Base-by-base conservation (phyloP, 2,888 invertebrate genomes). In the Eupithecia subfuscata region DNA sequence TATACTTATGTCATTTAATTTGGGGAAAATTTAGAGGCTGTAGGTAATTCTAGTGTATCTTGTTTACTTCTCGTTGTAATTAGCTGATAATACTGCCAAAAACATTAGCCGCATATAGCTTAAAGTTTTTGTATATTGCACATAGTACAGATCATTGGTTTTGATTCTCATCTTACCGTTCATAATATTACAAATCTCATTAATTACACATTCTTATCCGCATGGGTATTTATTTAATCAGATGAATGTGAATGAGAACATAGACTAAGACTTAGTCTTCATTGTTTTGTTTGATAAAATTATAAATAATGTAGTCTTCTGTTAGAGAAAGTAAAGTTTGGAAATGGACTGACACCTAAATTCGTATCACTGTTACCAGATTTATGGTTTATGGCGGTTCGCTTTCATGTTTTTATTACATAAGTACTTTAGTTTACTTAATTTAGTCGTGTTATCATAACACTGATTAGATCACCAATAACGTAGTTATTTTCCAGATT, bases 171-270 rank as follows among this genome's bases (percentile, higher is more conserved):
- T 64, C 34, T 64, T 8, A 63, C 30, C 16, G 3, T 56, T 22
- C 56, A 56, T 56, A 56, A 56, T 56, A 30, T 64, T 16, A 30
- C 34, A 64, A 64, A 64, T 16, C 7, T 34, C 25, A 64, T 25
- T 34, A 30, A 56, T 25, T 56, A 25, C 14, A 25, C 60, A 60
- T 73, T 71, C 40, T 77, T 76, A 76, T 78, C 73, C 73, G 73
- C 71, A 60, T 75, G 73, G 11, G 22, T 56, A 70, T 70, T 40
- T 64, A 70, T 71, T 48, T 64, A 40, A 71, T 74, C 56, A 65
- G 52, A 69, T 64, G 64, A 65, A 60, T 69, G 25, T 52, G 48
- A 63, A 72, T 72, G 16, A 69, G 69, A 70, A 25, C n/a, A 64
- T 16, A 56, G 22, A 0, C 22, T 56, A 11, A 40, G 30, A 0